Evolutionary conservation across 1,140 invertebrate genomes (phyloP), one percentile per base, ranked within the genome.

Genomic region (Zophobas morio): DNA sequence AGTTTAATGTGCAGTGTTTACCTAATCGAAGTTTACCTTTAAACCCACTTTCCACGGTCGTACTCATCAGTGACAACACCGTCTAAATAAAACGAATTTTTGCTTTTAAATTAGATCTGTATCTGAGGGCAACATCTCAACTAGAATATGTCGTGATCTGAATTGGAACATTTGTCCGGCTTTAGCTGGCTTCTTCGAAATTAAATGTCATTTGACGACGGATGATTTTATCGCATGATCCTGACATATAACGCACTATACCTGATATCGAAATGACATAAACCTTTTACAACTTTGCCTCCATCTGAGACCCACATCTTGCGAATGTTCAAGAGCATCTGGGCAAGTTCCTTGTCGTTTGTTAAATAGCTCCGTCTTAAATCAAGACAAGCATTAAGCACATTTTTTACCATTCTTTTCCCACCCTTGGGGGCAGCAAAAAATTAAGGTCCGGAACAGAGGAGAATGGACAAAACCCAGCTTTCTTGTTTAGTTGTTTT

Each of bases 141-240:
- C 56, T 57, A 57, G 60, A 66, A 66, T 42, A 42, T 66, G 60
- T 66, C 60, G 60, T 42, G 60, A 66, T 66, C 39, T 66, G 60
- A 66, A 66, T 66, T 66, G 60, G 60, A 5, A 66, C 60, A 66
- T 66, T 66, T 66, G 39, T 66, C 60, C 60, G 39, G 60, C 60
- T 66, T 66, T 66, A 66, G 33, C 6, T 39, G 39, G 60, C 60
- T 40, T 66, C 60, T 66, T 66, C 39, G 2, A 42, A 66, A 66
- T 66, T 66, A 66, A 66, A 66, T 40, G 60, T 42, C 60, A 66
- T 66, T 66, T 66, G 60, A 66, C 37, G 60, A 40, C 3, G 60
- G 60, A 66, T 66, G 37, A 66, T 66, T 66, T 39, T 66, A 66
- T 66, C 60, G 60, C 37, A 66, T 40, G 60, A 66, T 66, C 39